Evolutionary conservation across 2,888 invertebrate species (phyloP), one percentile per base, ranked within the genome.

Genomic region (Caenorhabditis sp.): DNA sequence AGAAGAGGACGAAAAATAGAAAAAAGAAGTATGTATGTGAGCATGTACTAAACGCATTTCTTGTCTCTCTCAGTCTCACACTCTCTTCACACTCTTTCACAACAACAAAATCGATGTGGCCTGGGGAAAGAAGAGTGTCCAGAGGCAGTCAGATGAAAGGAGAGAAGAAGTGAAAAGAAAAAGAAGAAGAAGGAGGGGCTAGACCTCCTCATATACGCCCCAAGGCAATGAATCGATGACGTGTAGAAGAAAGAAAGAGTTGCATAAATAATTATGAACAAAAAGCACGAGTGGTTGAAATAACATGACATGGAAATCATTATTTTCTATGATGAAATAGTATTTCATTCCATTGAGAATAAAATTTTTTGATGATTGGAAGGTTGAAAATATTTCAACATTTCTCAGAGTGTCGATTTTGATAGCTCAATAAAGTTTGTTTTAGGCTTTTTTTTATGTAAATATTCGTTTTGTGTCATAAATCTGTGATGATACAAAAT

Each of bases 91-190:
- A 26, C 63, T 59, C 58, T 67, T 58, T 62, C 59, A 59, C 63
- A 54, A 69, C 65, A 65, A 62, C 54, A 65, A 70, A 70, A 70
- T 65, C 65, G 70, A 70, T 70, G 70, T 43, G 58, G 63, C 31
- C 59, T 59, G 53, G 53, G 50, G 54, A 53, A 52, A 49, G 36
- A 53, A 21, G 25, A 50, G 26, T 26, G 56, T 43, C 43, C 43
- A 60, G 50, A 12, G 49, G 50, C 14, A 63, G 50, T 21, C 38
- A 43, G 59, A 58, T 43, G 50, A 36, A 54, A 63, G 59, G 63
- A 58, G 49, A 52, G 31, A 49, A 57, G 59, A 68, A 52, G 57
- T 52, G 62, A 52, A 20, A 59, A 60, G 53, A 66, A 60, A 26
- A 49, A 56, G 53, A 66, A 60, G 49, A 49, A 53, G 50, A 25